phyloP scores from a whole-genome alignment of 2,797 vertebrate genomes.

The Platalea minor region DNA sequence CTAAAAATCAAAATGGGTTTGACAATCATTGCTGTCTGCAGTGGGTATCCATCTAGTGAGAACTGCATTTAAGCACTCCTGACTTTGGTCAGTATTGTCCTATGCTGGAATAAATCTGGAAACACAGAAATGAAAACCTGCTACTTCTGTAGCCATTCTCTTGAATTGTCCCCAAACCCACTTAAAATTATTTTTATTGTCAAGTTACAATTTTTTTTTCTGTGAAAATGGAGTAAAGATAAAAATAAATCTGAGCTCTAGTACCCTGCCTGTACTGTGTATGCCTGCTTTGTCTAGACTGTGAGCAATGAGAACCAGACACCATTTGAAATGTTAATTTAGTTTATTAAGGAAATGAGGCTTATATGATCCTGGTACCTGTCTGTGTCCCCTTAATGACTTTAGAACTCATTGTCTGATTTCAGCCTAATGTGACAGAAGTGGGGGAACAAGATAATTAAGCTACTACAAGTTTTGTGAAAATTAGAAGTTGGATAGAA shows the following conservation, averaged over 20 bases:
- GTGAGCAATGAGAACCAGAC: constrained; percentile 29
- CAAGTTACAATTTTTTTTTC: background rate
- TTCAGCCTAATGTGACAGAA: background rate
- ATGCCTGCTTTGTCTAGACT: constrained; percentile 40
- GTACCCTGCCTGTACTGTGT: background rate
- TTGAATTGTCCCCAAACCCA: background rate
- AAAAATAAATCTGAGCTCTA: background rate
- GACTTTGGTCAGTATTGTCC: background rate
- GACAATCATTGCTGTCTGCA: background rate
- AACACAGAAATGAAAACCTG: background rate
- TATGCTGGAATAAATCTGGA: background rate
- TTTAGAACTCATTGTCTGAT: constrained; percentile 10
- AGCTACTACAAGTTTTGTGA: background rate
- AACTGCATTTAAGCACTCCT: background rate
- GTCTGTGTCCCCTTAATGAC: background rate
- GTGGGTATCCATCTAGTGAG: background rate
- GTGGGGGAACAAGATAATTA: background rate
- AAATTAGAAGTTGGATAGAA: background rate
- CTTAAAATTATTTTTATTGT: background rate
- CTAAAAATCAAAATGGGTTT: background rate
- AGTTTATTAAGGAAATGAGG: constrained; percentile 35
- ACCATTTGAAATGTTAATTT: constrained; percentile 42
- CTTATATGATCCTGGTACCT: constrained; percentile 22
- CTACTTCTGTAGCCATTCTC: background rate
- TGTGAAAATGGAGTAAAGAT: constrained; percentile 7